Evolutionary conservation across 2,113 vertebrate species (phyloP), one percentile per base, ranked within the genome.

Genomic region (Triplophysa dalaica): DNA sequence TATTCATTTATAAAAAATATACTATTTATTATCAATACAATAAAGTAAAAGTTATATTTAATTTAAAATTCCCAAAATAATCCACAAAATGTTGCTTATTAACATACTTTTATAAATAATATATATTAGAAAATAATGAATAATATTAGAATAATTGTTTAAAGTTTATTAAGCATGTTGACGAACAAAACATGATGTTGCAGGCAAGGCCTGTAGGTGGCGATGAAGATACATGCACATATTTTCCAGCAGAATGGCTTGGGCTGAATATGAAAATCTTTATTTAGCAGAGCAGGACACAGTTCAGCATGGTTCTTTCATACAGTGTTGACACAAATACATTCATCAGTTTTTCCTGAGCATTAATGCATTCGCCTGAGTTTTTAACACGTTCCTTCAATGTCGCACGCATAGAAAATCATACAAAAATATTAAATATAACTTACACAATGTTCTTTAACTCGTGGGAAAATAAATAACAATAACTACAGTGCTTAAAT

Each of bases 391-490:
- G 80, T 86, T 81, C 78, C 80, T 66, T 75, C 81, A 65, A 75
- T 69, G 69, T 84, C 81, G 86, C 81, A 92, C 87, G 88, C 82
- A 88, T 87, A 90, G 73, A 89, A 90, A 93, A 93, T 85, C 82
- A 81, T 90, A 90, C 65, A 91, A 92, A 92, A 89, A 86, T 81
- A 86, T 58, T 19, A 14, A 19, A 75, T 70, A 83, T 56, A 48
- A 66, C 75, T 68, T 69, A 63, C 82, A 77, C 64, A 70, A 43
- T 78, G 76, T 81, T 78, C 33, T 82, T 62, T 78, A 70, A 79
- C 85, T 86, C 74, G 62, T 64, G 74, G 86, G 89, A 89, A 89
- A 90, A 84, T 82, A 38, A 80, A 85, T 85, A 77, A 50, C 22
- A 10, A 21, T 63, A 74, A 58, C 81, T 64, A 84, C 82, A 87